Percentiles rank a stretch among this genome's conserved stretches.
Evolutionary conservation across 2,113 vertebrate species (phyloP).

Genomic region (Labeo catla): DNA sequence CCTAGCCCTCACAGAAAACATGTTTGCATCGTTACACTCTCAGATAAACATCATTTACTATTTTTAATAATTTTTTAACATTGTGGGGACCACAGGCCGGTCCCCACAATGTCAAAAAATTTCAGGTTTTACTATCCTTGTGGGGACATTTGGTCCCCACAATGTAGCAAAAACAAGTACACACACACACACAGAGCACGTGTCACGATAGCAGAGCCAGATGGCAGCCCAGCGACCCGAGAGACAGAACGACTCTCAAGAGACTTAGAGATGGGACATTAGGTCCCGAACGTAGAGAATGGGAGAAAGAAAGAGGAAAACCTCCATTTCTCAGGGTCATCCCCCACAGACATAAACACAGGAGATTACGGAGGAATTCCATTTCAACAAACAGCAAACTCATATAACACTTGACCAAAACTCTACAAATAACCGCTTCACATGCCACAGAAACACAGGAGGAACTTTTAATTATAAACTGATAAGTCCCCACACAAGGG

Average conservation of each 20-base stretch:
- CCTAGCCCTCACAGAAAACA: no score
- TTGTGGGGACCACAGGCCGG: no score
- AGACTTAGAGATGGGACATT: constrained; percentile 40
- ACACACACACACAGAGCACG: constrained; percentile 60
- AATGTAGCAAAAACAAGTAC: no score
- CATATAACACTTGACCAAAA: neutral
- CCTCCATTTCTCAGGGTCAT: constrained; percentile 28
- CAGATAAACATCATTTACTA: no score
- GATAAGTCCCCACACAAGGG: neutral
- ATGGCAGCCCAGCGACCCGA: constrained; percentile 68
- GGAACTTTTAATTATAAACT: neutral
- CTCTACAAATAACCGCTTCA: neutral
- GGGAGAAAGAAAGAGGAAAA: constrained; percentile 40
- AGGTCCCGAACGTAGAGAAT: constrained; percentile 36
- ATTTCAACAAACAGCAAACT: constrained; percentile 17
- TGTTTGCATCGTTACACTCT: no score
- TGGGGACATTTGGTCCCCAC: no score
- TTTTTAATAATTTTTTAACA: no score
- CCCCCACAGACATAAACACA: constrained; percentile 15
- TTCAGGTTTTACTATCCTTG: no score
- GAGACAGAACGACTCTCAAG: constrained; percentile 56
- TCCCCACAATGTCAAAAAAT: no score
- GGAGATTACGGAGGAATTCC: constrained; percentile 28
- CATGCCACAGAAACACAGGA: neutral
- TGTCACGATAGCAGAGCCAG: constrained; percentile 71